These are phyloP conservation scores for Noctua pronuba DNA, from an alignment of 2,888 invertebrate species.

Conservation along the genomic window DNA sequence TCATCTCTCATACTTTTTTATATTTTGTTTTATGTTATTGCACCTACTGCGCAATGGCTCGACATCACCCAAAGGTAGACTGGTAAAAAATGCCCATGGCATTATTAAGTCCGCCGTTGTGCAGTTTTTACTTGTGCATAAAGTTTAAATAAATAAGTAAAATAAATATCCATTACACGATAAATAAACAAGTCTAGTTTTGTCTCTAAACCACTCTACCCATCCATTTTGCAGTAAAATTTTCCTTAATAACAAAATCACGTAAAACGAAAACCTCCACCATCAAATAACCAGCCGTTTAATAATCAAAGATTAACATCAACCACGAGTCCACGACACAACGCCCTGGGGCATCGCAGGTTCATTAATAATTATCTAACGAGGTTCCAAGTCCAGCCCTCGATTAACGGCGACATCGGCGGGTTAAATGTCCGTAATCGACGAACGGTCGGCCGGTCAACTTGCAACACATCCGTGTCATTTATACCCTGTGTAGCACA, in stretches of 20 bases:
- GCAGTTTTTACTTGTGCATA: no score
- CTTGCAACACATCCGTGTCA: conserved; percentile 43
- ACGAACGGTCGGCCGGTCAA: conserved; percentile 37
- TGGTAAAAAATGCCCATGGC: no score
- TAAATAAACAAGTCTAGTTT: neutral
- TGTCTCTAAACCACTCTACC: neutral
- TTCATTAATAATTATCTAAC: conserved; percentile 67
- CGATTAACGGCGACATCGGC: conserved; percentile 63
- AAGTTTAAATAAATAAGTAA: no score
- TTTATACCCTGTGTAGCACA: conserved; percentile 48
- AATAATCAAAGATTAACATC: conserved; percentile 50
- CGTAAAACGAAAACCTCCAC: neutral
- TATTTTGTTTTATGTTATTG: no score
- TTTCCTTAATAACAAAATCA: neutral
- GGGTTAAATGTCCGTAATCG: conserved; percentile 59
- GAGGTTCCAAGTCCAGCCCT: conserved; percentile 52
- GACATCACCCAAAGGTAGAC: no score
- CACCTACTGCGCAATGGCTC: no score
- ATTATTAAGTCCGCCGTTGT: no score
- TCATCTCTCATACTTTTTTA: no score
- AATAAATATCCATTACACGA: no score
- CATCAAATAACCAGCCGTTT: conserved; percentile 17
- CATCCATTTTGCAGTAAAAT: neutral
- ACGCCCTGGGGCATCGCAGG: conserved; percentile 48
- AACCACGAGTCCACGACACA: conserved; percentile 37